These are phyloP conservation scores for Stichodactyla helianthus DNA, from an alignment of 64 coral and sea anemone species.

Conservation along the genomic window DNA sequence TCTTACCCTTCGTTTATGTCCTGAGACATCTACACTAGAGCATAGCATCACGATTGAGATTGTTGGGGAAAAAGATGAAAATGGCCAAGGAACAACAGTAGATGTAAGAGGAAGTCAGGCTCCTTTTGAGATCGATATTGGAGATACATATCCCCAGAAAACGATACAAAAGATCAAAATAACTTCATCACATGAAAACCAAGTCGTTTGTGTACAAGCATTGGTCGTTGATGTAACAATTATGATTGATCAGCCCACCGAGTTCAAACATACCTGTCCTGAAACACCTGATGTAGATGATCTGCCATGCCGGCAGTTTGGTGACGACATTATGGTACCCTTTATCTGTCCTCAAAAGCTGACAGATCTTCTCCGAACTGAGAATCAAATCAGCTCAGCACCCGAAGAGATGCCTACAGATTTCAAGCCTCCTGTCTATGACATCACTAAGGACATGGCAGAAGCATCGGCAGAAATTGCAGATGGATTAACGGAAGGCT, in stretches of 20 bases:
- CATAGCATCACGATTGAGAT: background rate
- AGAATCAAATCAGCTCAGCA: background rate
- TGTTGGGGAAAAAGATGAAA: background rate
- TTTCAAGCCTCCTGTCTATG: slow-evolving; percentile 23
- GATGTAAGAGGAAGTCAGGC: background rate
- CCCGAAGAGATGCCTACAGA: background rate
- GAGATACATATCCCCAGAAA: background rate
- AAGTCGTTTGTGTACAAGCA: slow-evolving; percentile 29
- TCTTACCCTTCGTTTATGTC: background rate
- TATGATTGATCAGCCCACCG: slow-evolving; percentile 27
- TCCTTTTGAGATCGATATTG: background rate
- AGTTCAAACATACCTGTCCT: slow-evolving; percentile 6
- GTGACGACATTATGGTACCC: background rate
- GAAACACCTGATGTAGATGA: background rate
- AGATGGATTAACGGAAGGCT: slow-evolving; percentile 23
- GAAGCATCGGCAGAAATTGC: slow-evolving; percentile 21
- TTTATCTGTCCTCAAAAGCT: slow-evolving; percentile 36
- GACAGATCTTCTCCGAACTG: background rate
- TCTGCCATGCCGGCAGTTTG: slow-evolving; percentile 15
- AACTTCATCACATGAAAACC: background rate
- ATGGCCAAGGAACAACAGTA: background rate
- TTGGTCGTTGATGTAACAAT: slow-evolving; percentile 35
- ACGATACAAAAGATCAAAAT: background rate
- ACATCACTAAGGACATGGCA: slow-evolving; percentile 18
- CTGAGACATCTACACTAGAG: background rate